phyloP scores from a whole-genome alignment of 2,888 invertebrate genomes.

The Andrena flavipes region DNA sequence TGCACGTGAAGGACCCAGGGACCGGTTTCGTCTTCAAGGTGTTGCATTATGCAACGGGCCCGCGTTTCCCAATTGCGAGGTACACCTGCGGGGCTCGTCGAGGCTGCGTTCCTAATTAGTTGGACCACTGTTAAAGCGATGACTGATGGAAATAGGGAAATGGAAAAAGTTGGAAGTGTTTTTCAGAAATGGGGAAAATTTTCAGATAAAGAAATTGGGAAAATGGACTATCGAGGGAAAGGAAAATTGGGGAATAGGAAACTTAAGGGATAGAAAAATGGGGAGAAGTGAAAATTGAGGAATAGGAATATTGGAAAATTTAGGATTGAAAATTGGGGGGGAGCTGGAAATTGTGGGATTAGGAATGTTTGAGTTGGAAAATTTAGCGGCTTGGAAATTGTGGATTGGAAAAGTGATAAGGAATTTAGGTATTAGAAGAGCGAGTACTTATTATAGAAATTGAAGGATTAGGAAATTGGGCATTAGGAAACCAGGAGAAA shows the following conservation, averaged over 20 bases:
- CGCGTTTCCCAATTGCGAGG: conserved; percentile 33
- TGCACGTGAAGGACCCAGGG: conserved; percentile 12
- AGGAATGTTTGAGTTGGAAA: background rate
- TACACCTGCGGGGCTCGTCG: background rate
- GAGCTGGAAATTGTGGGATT: background rate
- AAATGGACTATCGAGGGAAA: background rate
- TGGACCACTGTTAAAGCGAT: background rate
- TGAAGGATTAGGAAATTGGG: no score
- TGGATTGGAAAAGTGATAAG: no score
- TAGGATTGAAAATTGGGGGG: background rate
- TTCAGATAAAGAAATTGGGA: background rate
- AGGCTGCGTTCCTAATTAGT: background rate
- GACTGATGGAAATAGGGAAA: background rate
- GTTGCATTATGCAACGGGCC: conserved; percentile 47
- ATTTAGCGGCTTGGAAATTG: background rate
- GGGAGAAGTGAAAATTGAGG: background rate
- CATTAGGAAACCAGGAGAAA: no score
- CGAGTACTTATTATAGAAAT: no score
- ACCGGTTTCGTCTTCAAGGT: conserved; percentile 54
- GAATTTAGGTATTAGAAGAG: no score
- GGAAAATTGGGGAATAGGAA: no score
- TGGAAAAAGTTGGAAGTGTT: no score
- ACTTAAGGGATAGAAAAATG: no score
- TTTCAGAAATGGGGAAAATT: background rate
- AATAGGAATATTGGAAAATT: background rate